Conservation (phyloP, 2,888 invertebrate genomes). For the Tigriopus californicus region DNA sequence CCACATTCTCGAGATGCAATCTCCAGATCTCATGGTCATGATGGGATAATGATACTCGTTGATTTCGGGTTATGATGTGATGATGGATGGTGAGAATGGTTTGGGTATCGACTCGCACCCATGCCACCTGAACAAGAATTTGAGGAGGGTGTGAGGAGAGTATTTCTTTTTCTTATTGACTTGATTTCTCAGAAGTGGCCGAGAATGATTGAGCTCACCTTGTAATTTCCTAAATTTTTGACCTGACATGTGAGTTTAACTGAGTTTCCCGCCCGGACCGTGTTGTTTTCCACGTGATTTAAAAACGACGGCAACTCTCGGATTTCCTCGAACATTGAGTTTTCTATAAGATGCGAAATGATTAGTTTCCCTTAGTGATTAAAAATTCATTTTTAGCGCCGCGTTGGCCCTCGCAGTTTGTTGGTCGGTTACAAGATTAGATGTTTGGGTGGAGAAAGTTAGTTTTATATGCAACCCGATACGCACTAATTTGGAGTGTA, state of each 20-base stretch:
- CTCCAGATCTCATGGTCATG: constrained; percentile 84
- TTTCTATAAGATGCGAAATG: too few species aligned
- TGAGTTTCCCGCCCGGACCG: constrained; percentile 1
- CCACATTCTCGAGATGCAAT: constrained; percentile 74
- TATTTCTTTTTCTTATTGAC: neutral
- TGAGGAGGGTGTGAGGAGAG: neutral
- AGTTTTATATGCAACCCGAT: too few species aligned
- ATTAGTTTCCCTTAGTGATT: too few species aligned
- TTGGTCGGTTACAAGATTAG: too few species aligned
- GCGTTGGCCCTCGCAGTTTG: too few species aligned
- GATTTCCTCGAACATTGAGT: neutral
- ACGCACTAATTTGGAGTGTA: too few species aligned
- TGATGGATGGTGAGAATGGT: constrained; percentile 74
- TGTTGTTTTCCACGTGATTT: neutral
- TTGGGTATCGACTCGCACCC: constrained; percentile 74
- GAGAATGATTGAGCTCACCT: neutral
- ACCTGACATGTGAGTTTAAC: constrained; percentile 7
- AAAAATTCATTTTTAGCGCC: too few species aligned
- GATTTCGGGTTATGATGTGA: constrained; percentile 73
- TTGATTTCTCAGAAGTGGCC: neutral
- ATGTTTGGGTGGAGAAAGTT: too few species aligned
- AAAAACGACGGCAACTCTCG: neutral
- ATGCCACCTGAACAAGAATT: constrained; percentile 47
- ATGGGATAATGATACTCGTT: constrained; percentile 61
- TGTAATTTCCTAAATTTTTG: constrained; percentile 11